Conservation (phyloP, 2,888 invertebrate species). For the Beris chalybata region DNA sequence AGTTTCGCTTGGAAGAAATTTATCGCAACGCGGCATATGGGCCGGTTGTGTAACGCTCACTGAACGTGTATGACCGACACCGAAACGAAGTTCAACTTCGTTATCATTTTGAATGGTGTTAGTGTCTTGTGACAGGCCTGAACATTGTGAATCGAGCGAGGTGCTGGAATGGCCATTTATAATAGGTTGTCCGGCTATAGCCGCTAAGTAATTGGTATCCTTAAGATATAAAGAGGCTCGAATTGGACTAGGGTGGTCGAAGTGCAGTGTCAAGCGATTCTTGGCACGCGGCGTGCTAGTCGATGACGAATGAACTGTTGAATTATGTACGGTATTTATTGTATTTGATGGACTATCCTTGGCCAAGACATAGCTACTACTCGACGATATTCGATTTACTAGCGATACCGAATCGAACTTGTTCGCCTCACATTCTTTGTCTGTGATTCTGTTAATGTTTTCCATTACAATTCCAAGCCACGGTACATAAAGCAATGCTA, state of each 20-base stretch:
- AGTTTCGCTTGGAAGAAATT: slow-evolving; percentile 75
- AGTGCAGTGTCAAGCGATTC: slow-evolving; percentile 71
- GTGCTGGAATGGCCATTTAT: slow-evolving; percentile 73
- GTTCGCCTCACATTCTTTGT: slow-evolving; percentile 51
- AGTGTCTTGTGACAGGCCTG: slow-evolving; percentile 63
- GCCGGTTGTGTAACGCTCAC: slow-evolving; percentile 61
- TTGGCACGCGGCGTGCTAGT: slow-evolving; percentile 61
- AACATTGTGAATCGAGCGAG: slow-evolving; percentile 75
- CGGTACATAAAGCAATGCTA: slow-evolving; percentile 89
- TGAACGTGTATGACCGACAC: slow-evolving; percentile 60
- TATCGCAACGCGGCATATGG: slow-evolving; percentile 65
- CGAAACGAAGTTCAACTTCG: slow-evolving; percentile 47
- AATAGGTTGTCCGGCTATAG: slow-evolving; percentile 71
- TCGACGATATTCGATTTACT: slow-evolving; percentile 61
- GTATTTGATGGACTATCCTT: slow-evolving; percentile 55
- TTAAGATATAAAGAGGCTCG: slow-evolving; percentile 74
- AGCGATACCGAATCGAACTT: slow-evolving; percentile 53
- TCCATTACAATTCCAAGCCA: slow-evolving; percentile 88
- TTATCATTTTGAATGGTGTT: slow-evolving; percentile 59
- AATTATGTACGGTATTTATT: slow-evolving; percentile 44
- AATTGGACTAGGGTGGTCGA: slow-evolving; percentile 69
- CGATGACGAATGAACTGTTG: slow-evolving; percentile 42
- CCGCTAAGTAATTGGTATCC: slow-evolving; percentile 73
- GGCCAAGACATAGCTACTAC: slow-evolving; percentile 62
- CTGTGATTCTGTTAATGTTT: slow-evolving; percentile 75